Base-by-base conservation (phyloP, 2,888 invertebrate genomes). In the Gryllus longicercus region DNA sequence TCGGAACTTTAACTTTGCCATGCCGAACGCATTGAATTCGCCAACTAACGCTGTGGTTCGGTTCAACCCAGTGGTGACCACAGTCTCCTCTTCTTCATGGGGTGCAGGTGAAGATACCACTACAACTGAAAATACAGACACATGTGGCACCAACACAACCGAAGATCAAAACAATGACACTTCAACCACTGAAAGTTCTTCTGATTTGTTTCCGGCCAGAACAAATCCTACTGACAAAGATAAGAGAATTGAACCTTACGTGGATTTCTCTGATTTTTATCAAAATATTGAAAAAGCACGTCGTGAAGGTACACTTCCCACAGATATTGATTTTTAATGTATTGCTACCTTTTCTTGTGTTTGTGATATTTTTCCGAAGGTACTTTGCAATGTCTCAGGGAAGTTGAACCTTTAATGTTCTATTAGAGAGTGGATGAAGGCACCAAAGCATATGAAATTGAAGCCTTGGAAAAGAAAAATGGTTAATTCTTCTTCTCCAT, bases 241-340 rank as follows among this genome's bases (percentile, higher is more conserved):
- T 85, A 90, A 92, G 38, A 91, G 90, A 85, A 93, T 96, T 3
- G 91, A 91, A 79, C 91, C 95, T 0, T 96, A 97, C 85, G 95
- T 97, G 0, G 94, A 95, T 86, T 97, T 97, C 86, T 89, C 92
- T 0, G 93, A 93, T 84, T 97, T 93, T 88, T 95, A 92, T 84
- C 89, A 90, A 81, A 93, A 93, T 85, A 90, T 94, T 0, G 92
- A 92, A 74, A 90, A 89, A 82, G 93, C 93, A 3, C 89, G 90
- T 82, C 88, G 88, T 82, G 91, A 91, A 84, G 93, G 93, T 0
- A 91, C 91, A 0, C 85, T 94, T 81, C 93, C 94, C 2, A 88
- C 89, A 82, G 91, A 90, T 85, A 91, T 93, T 84, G 86, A 88
- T 81, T 89, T 89, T n/a, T 80, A 50, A 78, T 50, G 75, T 51